Evolutionary conservation across 2,888 invertebrate genomes (phyloP), one percentile per base, ranked within the genome.

Genomic region (Syrphus vitripennis): DNA sequence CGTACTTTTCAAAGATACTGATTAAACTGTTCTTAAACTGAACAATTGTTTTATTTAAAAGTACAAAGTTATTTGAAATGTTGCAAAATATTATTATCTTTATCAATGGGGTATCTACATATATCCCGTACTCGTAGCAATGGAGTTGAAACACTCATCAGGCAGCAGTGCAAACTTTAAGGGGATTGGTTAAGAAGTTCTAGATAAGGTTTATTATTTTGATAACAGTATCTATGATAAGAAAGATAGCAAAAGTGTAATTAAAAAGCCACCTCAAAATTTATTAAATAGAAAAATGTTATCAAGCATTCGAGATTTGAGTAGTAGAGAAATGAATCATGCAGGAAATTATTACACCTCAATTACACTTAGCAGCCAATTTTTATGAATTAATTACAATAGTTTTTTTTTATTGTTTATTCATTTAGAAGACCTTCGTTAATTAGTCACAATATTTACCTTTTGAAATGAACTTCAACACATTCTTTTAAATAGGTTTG

Each of bases 1-100:
- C 76, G 76, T 67, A 67, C 80, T 67, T 76, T 71, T 79, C 76
- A 34, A 76, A 72, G 80, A 59, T 59, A 42, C 37, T 67, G 50
- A 42, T 45, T 14, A 75, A 71, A 80, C 83, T 84, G 65, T 24
- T 5, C 12, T 26, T 42, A 4, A 16, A 9, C n/a, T 21, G 4
- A 7, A 45, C 42, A 5, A 14, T 14, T 0, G n/a, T 50, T 10
- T 9, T 34, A 34, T 48, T 37, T 57, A 31, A 67, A 74, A 74
- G 55, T 63, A 55, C 14, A 21, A 53, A 24, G 10, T 0, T 31
- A 5, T 65, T 16, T n/a, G n/a, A 45, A 63, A 24, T 65, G 12
- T 40, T 26, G 45, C 21, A 19, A 31, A n/a, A 65, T n/a, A 12
- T 45, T 45, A 29, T 45, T 16, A 48, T 65, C 65, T 65, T 2